Evolutionary conservation across 2,113 vertebrate species (phyloP).

Genomic region (Chaetodon trifascialis): DNA sequence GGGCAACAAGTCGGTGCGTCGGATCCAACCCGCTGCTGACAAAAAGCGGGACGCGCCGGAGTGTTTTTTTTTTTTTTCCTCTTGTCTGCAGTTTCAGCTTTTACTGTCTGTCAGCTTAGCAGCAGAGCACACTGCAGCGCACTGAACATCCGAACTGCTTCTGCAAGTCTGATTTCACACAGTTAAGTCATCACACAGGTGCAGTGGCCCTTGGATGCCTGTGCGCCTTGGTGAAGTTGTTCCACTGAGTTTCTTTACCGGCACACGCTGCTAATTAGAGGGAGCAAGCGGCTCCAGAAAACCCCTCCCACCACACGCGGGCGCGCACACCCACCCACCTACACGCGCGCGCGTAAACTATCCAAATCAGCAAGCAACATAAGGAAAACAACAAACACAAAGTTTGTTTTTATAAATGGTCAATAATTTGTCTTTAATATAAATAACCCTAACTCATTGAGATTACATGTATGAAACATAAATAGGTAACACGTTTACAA

Average conservation of each 20-base stretch:
- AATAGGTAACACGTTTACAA: background rate
- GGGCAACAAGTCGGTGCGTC: constrained; percentile 38
- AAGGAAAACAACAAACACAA: background rate
- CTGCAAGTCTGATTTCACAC: background rate
- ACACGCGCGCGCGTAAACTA: background rate
- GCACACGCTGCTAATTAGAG: constrained; percentile 81
- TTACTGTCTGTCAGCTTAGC: constrained; percentile 23
- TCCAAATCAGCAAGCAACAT: constrained; percentile 28
- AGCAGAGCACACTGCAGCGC: constrained; percentile 9
- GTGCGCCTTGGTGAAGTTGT: constrained; percentile 44
- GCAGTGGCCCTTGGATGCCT: constrained; percentile 47
- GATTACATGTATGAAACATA: background rate
- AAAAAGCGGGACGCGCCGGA: constrained; percentile 31
- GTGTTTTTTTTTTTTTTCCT: background rate
- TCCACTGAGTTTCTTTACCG: constrained; percentile 72
- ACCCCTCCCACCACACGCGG: constrained; percentile 68
- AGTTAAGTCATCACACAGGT: constrained; percentile 57
- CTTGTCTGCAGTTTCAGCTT: constrained; percentile 14
- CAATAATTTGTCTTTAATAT: background rate
- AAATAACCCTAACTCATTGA: background rate
- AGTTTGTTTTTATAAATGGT: background rate
- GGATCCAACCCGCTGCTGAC: constrained; percentile 19
- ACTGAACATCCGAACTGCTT: constrained; percentile 21
- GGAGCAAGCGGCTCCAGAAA: constrained; percentile 68
- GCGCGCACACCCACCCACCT: constrained; percentile 30